phyloP scores from a whole-genome alignment of 2,113 vertebrate genomes.

The Haliaeetus leucogaster region DNA sequence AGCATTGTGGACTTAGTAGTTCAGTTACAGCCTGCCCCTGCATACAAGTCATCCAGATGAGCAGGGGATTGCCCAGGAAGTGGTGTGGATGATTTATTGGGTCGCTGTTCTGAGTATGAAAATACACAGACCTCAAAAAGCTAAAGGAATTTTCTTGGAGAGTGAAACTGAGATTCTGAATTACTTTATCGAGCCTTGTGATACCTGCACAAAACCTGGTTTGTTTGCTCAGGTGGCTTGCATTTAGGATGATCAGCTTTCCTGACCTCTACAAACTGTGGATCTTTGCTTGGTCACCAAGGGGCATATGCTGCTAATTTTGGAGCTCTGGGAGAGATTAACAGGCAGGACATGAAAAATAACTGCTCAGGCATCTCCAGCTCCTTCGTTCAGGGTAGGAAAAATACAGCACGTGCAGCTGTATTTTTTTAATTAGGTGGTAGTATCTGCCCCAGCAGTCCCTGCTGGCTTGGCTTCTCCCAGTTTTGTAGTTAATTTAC shows the following conservation, averaged over 20 bases:
- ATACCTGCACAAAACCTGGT: background rate
- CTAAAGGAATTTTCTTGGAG: background rate
- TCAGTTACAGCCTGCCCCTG: background rate
- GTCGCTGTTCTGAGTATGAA: background rate
- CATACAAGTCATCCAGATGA: background rate
- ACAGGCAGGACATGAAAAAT: background rate
- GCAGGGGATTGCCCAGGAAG: background rate
- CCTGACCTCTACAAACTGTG: background rate
- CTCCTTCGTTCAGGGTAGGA: too few relatives aligned
- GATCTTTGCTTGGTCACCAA: background rate
- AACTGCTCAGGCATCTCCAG: background rate
- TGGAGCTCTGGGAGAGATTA: background rate
- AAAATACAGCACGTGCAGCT: background rate
- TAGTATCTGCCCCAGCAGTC: too few relatives aligned
- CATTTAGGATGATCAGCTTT: background rate
- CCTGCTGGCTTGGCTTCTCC: background rate
- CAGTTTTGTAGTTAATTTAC: background rate
- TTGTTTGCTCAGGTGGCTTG: background rate
- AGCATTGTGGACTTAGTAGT: background rate
- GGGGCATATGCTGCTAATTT: background rate
- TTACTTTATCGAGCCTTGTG: background rate
- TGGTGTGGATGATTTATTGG: background rate
- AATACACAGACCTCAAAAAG: background rate
- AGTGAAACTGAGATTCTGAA: background rate
- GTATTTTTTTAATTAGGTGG: background rate